phyloP scores from a whole-genome alignment of 2,888 invertebrate genomes.

The Nemoura dubitans region DNA sequence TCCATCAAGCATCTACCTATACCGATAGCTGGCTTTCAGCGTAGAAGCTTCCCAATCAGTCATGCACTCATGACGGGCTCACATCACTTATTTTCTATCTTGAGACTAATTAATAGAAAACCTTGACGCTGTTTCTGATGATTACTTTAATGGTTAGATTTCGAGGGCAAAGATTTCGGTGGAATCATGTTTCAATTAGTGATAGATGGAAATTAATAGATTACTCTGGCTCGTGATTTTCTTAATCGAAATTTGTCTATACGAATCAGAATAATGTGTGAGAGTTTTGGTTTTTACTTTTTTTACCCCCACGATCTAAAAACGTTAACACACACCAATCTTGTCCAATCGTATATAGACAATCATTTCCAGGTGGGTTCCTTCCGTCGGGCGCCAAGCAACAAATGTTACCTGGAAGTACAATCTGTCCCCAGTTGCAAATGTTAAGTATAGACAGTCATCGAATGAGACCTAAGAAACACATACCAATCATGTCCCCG shows the following conservation, averaged over 20 bases:
- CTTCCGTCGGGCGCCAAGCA: too few relatives aligned
- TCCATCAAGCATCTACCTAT: slow-evolving; percentile 7
- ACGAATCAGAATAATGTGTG: background rate
- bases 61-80: slow-evolving; percentile 32
- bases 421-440: too few relatives aligned
- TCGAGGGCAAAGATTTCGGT: background rate
- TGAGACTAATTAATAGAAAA: slow-evolving; percentile 37
- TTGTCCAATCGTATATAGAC: background rate
- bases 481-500: too few relatives aligned
- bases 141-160: slow-evolving; percentile 13
- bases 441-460: too few relatives aligned
- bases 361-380: background rate
- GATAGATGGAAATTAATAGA: slow-evolving; percentile 15
- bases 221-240: background rate
- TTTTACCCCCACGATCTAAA: too few relatives aligned
- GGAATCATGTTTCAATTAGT: slow-evolving; percentile 19
- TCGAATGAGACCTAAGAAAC: too few relatives aligned
- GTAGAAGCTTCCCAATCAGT: slow-evolving; percentile 28
- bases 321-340: background rate
- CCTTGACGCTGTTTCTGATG: slow-evolving; percentile 22
- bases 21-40: slow-evolving; percentile 20
- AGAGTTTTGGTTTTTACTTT: background rate
- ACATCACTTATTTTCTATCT: slow-evolving; percentile 34
- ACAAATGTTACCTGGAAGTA: too few relatives aligned
- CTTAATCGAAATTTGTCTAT: slow-evolving; percentile 12